Conservation (phyloP, 1,140 invertebrate genomes). For the Rhopalosiphum padi region DNA sequence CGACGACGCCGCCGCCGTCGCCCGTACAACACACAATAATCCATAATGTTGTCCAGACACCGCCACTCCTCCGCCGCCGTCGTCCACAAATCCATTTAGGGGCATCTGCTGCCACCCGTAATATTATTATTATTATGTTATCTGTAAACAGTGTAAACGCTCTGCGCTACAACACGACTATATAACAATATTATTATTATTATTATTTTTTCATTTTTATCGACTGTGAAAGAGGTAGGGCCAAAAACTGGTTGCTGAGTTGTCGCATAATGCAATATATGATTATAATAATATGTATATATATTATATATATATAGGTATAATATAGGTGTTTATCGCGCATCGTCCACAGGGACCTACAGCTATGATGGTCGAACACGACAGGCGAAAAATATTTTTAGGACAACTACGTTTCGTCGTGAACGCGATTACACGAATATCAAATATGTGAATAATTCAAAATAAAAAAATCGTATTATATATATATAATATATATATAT, state of each 20-base stretch:
- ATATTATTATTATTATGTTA: not conserved
- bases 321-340: not conserved
- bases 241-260: not conserved
- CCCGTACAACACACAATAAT: not conserved
- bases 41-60: not conserved
- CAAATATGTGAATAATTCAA: not conserved
- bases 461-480: not conserved
- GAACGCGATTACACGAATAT: not conserved
- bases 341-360: not conserved
- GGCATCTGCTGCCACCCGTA: slow-evolving; percentile 7
- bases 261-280: not conserved
- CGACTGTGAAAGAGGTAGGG: not conserved
- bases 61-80: not conserved
- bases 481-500: no score
- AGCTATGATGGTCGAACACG: not conserved
- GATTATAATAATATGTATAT: no score
- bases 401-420: not conserved
- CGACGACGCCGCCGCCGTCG: not conserved
- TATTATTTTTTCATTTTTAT: not conserved
- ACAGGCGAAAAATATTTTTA: not conserved
- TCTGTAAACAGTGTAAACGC: not conserved
- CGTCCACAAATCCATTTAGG: not conserved
- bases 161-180: not conserved
- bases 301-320: not conserved
- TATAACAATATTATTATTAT: not conserved